phyloP scores from a whole-genome alignment of 1,140 invertebrate genomes.

The Caenorhabditis briggsae region DNA sequence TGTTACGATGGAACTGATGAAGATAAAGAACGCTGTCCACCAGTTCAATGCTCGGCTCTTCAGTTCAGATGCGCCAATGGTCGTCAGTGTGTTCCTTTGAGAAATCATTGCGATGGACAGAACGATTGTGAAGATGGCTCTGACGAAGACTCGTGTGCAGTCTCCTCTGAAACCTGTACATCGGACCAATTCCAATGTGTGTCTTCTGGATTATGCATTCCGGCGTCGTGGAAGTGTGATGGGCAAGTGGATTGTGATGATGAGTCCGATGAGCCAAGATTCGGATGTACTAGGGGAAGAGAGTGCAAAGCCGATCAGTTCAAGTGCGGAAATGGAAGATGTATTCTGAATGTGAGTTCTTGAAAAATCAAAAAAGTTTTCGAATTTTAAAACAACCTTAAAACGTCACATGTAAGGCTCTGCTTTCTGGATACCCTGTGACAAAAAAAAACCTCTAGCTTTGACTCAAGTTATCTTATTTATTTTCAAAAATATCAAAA shows the following conservation, averaged over 20 bases:
- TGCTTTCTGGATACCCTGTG: too few species aligned
- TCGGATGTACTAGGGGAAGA: slow-evolving; percentile 83
- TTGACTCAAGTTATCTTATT: too few species aligned
- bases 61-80: slow-evolving; percentile 85
- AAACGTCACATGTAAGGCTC: too few species aligned
- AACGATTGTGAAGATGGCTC: slow-evolving; percentile 84
- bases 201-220: slow-evolving; percentile 88
- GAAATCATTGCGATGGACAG: slow-evolving; percentile 87
- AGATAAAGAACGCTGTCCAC: slow-evolving; percentile 87
- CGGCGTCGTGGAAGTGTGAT: slow-evolving; percentile 93
- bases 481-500: too few species aligned
- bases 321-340: slow-evolving; percentile 85
- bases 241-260: slow-evolving; percentile 89
- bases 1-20: slow-evolving; percentile 98
- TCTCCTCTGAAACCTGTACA: slow-evolving; percentile 67
- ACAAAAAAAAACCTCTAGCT: too few species aligned
- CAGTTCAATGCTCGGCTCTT: slow-evolving; percentile 89
- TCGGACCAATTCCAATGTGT: slow-evolving; percentile 82
- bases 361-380: too few species aligned
- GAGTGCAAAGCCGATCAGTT: slow-evolving; percentile 80
- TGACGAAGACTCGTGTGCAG: slow-evolving; percentile 73
- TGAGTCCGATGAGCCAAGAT: slow-evolving; percentile 92
- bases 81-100: slow-evolving; percentile 69
- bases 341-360: slow-evolving; percentile 90
- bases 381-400: too few species aligned